These are phyloP conservation scores for Galerucella nymphaeae DNA, from an alignment of 2,888 invertebrate genomes.

Conservation along the genomic window DNA sequence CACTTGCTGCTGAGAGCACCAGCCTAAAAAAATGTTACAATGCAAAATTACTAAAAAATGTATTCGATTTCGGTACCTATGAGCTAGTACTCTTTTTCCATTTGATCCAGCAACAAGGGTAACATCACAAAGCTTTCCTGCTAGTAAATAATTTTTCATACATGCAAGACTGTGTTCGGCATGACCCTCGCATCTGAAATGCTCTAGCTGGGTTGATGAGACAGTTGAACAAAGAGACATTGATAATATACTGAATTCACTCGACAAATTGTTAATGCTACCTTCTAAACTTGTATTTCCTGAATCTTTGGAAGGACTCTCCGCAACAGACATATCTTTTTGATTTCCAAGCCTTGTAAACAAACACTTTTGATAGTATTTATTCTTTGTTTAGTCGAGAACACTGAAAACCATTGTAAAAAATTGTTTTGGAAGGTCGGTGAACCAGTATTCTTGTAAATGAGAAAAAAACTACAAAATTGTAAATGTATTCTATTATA, in stretches of 20 bases:
- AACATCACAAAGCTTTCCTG: slow-evolving; percentile 89
- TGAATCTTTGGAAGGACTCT: slow-evolving; percentile 61
- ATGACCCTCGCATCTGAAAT: slow-evolving; percentile 81
- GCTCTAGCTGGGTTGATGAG: slow-evolving; percentile 76
- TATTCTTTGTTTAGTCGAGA: neutral
- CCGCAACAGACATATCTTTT: slow-evolving; percentile 41
- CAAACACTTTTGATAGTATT: neutral
- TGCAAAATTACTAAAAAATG: neutral
- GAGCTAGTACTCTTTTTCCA: slow-evolving; percentile 68
- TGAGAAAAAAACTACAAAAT: slow-evolving; percentile 8
- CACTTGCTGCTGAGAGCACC: slow-evolving; percentile 90
- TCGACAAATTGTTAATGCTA: slow-evolving; percentile 69
- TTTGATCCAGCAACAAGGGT: slow-evolving; percentile 81
- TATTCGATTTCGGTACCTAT: slow-evolving; percentile 55
- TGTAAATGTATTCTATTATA: neutral
- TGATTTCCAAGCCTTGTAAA: neutral
- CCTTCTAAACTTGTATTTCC: slow-evolving; percentile 55
- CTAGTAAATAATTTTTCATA: slow-evolving; percentile 85
- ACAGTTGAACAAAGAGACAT: slow-evolving; percentile 57
- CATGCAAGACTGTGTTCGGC: slow-evolving; percentile 83
- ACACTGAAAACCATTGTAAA: slow-evolving; percentile 4
- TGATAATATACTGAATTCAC: slow-evolving; percentile 76
- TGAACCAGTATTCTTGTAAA: slow-evolving; percentile 9
- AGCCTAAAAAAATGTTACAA: slow-evolving; percentile 68
- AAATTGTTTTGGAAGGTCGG: slow-evolving; percentile 10